Conservation (phyloP, 2,888 invertebrate species). For the Cheilosia urbana region DNA sequence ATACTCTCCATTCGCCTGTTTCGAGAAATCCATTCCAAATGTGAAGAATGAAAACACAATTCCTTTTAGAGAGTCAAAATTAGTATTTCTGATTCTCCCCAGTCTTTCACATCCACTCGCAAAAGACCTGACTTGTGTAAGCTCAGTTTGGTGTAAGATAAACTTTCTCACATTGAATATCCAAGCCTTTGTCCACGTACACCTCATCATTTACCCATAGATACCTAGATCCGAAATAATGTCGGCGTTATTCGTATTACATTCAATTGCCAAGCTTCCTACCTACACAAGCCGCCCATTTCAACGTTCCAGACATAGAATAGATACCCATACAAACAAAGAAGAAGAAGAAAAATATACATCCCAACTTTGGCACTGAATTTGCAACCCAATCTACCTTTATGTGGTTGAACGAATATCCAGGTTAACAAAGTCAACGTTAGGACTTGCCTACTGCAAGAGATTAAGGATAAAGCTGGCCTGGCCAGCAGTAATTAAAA, state of each 20-base stretch:
- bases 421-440: constrained; percentile 45
- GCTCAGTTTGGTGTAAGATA: no score
- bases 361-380: constrained; percentile 14
- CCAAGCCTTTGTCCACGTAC: no score
- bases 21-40: no score
- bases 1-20: no score
- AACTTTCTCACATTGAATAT: no score
- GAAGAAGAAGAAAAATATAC: background rate
- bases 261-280: background rate
- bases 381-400: constrained; percentile 46
- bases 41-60: no score
- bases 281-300: background rate
- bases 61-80: no score
- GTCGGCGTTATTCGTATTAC: background rate
- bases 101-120: no score
- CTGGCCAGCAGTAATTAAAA: constrained; percentile 51
- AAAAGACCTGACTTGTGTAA: no score
- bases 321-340: background rate
- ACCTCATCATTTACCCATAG: no score
- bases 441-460: constrained; percentile 25
- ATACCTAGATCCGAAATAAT: background rate
- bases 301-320: background rate
- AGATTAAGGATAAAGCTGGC: constrained; percentile 37
- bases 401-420: constrained; percentile 48
- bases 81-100: no score